Percentiles rank a stretch among this genome's conserved stretches.
Conservation (phyloP, 1,140 invertebrate species). For the Choristoneura fumiferana region DNA sequence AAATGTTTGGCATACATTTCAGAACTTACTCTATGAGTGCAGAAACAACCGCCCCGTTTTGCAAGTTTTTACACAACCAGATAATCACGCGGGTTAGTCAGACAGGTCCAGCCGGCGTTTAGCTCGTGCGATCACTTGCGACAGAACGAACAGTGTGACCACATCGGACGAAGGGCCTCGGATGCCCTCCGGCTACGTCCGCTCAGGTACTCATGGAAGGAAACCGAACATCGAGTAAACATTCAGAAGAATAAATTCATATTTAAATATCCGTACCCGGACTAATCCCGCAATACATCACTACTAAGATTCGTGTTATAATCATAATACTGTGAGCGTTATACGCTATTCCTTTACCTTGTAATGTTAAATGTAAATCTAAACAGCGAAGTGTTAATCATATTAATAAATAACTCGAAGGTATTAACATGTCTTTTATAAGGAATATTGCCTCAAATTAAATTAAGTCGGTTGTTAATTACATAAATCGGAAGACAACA, state of each 20-base stretch:
- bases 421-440: conserved; percentile 70
- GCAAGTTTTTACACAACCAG: conserved; percentile 59
- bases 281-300: conserved; percentile 22
- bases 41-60: conserved; percentile 1
- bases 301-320: conserved; percentile 21
- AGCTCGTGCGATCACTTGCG: too few species aligned
- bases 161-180: too few species aligned
- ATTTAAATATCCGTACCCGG: conserved; percentile 5
- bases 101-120: background rate
- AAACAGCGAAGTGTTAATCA: conserved; percentile 47
- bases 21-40: conserved; percentile 23
- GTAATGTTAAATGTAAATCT: conserved; percentile 42
- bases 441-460: conserved; percentile 70
- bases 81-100: conserved; percentile 73
- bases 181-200: conserved; percentile 38
- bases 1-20: conserved; percentile 45
- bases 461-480: conserved; percentile 41
- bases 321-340: conserved; percentile 49
- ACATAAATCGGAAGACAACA: conserved; percentile 58
- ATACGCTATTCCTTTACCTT: conserved; percentile 35
- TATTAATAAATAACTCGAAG: conserved; percentile 42
- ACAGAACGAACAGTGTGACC: too few species aligned
- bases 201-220: conserved; percentile 59
- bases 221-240: conserved; percentile 44
- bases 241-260: conserved; percentile 30